Evolutionary conservation across 2,113 vertebrate species (phyloP).

Genomic region (Taurulus bubalis): DNA sequence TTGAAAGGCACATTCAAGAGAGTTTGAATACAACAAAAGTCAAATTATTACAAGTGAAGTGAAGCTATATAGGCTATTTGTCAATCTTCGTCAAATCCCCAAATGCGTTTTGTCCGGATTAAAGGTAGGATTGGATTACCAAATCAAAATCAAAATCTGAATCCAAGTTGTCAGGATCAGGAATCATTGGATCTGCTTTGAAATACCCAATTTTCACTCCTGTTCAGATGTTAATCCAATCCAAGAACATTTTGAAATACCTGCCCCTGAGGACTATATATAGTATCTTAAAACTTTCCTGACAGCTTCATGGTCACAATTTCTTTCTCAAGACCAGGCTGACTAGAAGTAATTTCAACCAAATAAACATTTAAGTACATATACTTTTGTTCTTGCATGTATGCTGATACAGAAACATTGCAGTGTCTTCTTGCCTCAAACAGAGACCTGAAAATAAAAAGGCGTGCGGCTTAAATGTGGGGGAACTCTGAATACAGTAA

Average conservation of each 20-base stretch:
- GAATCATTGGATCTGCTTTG: background rate
- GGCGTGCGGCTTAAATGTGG: background rate
- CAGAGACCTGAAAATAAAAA: background rate
- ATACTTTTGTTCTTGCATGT: background rate
- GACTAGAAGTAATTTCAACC: background rate
- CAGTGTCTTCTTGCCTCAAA: background rate
- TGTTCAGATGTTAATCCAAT: background rate
- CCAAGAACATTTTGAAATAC: background rate
- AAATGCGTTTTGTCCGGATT: background rate
- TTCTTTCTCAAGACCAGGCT: background rate
- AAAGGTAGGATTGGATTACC: background rate
- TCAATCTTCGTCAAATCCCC: background rate
- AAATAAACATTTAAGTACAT: no score
- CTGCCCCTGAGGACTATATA: background rate
- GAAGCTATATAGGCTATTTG: background rate
- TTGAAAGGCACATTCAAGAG: background rate
- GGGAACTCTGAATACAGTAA: conserved; percentile 9
- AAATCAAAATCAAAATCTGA: background rate
- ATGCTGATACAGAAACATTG: background rate
- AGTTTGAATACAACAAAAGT: background rate
- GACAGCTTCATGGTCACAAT: conserved; percentile 9
- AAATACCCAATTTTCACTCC: background rate
- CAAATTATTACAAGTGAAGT: background rate
- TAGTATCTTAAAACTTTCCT: conserved; percentile 5
- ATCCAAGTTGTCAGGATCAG: background rate